phyloP scores from a whole-genome alignment of 2,797 vertebrate genomes.

The Pangasius djambal region DNA sequence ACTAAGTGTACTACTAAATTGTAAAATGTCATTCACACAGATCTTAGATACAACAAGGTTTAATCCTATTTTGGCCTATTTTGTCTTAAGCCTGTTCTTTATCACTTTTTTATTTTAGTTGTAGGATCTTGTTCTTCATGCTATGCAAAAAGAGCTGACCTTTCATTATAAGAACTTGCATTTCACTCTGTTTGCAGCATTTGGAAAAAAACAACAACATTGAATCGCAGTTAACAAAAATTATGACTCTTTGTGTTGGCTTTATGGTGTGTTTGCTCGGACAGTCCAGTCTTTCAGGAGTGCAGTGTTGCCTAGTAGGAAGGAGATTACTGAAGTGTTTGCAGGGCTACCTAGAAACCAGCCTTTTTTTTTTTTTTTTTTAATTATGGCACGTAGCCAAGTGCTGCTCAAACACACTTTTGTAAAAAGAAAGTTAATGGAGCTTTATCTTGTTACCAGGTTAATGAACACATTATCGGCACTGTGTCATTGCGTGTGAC shows the following conservation, averaged over 20 bases:
- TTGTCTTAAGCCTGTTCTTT: neutral
- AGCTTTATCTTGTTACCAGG: constrained; percentile 42
- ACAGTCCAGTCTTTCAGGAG: constrained; percentile 34
- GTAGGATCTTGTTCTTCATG: neutral
- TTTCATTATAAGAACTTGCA: neutral
- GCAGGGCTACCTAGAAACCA: constrained; percentile 56
- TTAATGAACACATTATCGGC: constrained; percentile 35
- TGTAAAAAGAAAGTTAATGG: constrained; percentile 1
- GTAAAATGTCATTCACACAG: neutral
- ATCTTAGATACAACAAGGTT: neutral
- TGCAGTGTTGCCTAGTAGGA: constrained; percentile 43
- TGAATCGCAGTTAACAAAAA: constrained; percentile 28
- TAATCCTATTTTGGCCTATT: neutral
- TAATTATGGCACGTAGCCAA: constrained; percentile 23
- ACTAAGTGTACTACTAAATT: neutral
- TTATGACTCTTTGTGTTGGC: constrained; percentile 34
- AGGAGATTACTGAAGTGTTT: constrained; percentile 57
- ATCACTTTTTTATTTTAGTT: neutral
- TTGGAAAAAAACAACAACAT: neutral
- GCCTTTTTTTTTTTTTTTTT: neutral
- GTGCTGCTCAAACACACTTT: constrained; percentile 17
- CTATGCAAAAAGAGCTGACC: neutral
- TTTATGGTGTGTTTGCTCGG: constrained; percentile 31
- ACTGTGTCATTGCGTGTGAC: neutral
- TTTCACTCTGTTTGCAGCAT: neutral